Evolutionary conservation across 2,888 invertebrate species (phyloP).

Genomic region (Tetheella fluctuosa): DNA sequence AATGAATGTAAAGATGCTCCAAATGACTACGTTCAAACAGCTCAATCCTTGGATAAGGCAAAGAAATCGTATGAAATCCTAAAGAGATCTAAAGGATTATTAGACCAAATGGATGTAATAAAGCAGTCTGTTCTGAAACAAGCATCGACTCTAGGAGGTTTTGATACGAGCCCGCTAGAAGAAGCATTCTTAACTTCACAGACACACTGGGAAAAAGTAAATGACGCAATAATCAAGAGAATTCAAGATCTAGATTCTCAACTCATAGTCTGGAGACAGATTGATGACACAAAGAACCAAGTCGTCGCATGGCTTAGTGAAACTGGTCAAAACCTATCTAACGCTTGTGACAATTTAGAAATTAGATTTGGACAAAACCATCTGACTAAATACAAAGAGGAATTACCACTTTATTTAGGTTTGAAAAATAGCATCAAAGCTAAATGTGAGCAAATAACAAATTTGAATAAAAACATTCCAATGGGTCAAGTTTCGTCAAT

Average conservation of each 20-base stretch:
- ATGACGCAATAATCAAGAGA: slow-evolving; percentile 88
- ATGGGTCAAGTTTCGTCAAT: slow-evolving; percentile 88
- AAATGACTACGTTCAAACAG: slow-evolving; percentile 89
- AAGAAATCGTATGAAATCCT: slow-evolving; percentile 90
- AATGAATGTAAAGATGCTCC: slow-evolving; percentile 87
- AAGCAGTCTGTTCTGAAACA: slow-evolving; percentile 89
- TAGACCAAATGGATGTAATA: slow-evolving; percentile 92
- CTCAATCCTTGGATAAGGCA: slow-evolving; percentile 88
- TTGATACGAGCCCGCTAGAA: slow-evolving; percentile 84
- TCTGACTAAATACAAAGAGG: slow-evolving; percentile 93
- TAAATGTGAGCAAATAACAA: slow-evolving; percentile 91
- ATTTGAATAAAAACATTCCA: slow-evolving; percentile 88
- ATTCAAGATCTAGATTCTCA: slow-evolving; percentile 94
- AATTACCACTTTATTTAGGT: slow-evolving; percentile 90
- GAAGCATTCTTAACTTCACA: slow-evolving; percentile 86
- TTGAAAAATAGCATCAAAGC: slow-evolving; percentile 90
- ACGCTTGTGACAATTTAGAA: slow-evolving; percentile 91
- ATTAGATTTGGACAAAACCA: slow-evolving; percentile 91
- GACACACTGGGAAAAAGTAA: slow-evolving; percentile 88
- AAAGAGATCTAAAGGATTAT: slow-evolving; percentile 88
- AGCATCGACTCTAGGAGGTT: slow-evolving; percentile 87
- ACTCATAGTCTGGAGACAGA: slow-evolving; percentile 96
- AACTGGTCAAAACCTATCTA: slow-evolving; percentile 90
- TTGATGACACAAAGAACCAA: slow-evolving; percentile 93
- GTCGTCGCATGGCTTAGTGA: slow-evolving; percentile 92